Percentiles rank a stretch among this genome's conserved stretches.
Evolutionary conservation across 53 echinoderm and acorn worm genomes (phyloP).

Genomic region (Patiria pectinifera): DNA sequence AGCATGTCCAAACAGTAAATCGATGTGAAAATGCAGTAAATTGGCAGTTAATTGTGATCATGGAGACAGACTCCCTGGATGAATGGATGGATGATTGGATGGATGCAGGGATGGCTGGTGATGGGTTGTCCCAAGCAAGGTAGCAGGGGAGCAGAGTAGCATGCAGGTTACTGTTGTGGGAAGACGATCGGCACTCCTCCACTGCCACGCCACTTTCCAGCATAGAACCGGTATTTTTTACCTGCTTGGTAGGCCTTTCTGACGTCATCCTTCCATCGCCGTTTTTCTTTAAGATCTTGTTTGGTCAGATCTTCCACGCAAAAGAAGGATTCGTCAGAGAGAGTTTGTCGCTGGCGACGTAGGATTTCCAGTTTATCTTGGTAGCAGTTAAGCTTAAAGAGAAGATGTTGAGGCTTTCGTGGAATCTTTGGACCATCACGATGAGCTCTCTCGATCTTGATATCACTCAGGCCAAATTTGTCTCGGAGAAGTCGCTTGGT

Average conservation of each 20-base stretch:
- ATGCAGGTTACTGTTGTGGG: background rate
- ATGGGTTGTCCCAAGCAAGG: too few relatives aligned
- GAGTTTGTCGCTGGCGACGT: background rate
- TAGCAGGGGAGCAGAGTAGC: too few relatives aligned
- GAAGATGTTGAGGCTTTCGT: constrained; percentile 15
- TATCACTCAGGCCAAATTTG: constrained; percentile 17
- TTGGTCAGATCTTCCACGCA: constrained; percentile 19
- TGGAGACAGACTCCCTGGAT: too few relatives aligned
- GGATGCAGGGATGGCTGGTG: too few relatives aligned
- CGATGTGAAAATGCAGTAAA: too few relatives aligned
- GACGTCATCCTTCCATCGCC: background rate
- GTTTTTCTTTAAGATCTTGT: constrained; percentile 44
- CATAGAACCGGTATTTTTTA: constrained; percentile 9
- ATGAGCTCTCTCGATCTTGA: constrained; percentile 44
- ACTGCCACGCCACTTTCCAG: constrained; percentile 47
- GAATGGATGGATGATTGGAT: too few relatives aligned
- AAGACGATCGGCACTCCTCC: constrained; percentile 9
- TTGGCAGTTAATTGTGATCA: too few relatives aligned
- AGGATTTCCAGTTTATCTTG: constrained; percentile 12
- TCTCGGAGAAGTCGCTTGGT: background rate
- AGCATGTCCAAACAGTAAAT: too few relatives aligned
- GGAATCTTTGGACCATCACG: constrained; percentile 18
- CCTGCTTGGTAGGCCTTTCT: constrained; percentile 17
- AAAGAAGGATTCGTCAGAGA: background rate
- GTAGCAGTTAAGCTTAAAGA: constrained; percentile 32